A percentile compares a stretch with the other conserved stretches of the same genome.
Evolutionary conservation across 2,888 invertebrate genomes (phyloP).

Genomic region (Tenthredo distinguenda): DNA sequence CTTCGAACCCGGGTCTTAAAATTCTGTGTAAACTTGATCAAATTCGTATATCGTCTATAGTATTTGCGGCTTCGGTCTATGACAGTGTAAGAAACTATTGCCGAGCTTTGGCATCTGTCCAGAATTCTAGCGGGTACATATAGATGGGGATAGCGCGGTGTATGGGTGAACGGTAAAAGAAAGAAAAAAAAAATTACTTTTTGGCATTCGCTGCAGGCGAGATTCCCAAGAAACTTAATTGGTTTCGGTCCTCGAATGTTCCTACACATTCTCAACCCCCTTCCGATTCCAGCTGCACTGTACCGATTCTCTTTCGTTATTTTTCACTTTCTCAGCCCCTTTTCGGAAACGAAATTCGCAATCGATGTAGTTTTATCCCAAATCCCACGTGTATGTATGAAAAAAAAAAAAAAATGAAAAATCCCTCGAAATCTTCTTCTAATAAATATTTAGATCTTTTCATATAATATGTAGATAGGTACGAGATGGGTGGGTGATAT

Average conservation of each 20-base stretch:
- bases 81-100: neutral
- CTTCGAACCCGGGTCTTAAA: too few relatives aligned
- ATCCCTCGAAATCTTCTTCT: neutral
- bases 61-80: neutral
- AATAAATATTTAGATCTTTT: neutral
- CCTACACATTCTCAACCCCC: neutral
- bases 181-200: neutral
- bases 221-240: slow-evolving; percentile 11
- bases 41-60: neutral
- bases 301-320: neutral
- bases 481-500: neutral
- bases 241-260: neutral
- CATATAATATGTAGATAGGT: neutral
- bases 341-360: neutral
- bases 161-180: neutral
- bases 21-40: neutral
- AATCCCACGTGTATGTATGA: neutral
- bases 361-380: neutral
- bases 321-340: neutral
- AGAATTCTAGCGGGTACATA: neutral
- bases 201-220: neutral
- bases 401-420: neutral
- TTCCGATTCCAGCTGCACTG: neutral
- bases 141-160: neutral
- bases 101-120: neutral